Base-by-base conservation (phyloP, 1,140 invertebrate species). In the Zelostemma sp. region DNA sequence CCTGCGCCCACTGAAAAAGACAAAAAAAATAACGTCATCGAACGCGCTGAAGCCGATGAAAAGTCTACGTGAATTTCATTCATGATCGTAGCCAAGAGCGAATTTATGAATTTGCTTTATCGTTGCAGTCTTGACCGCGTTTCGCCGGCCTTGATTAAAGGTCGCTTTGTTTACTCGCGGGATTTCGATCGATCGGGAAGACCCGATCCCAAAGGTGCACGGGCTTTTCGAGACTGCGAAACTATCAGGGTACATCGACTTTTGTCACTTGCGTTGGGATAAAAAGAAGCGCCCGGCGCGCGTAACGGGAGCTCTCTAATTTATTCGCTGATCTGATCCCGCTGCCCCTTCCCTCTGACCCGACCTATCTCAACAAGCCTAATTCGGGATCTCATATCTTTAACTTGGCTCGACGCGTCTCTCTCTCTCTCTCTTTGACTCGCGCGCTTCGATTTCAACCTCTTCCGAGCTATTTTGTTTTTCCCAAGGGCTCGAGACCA, bases 101-200 rank as follows among this genome's bases (percentile, higher is more conserved):
- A 8, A 11, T 51, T 61, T 49, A 49, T 59, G 31, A 66, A 63
- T 50, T 41, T 2, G 12, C 41, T 61, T 66, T 62, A 66, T 71
- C 38, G 53, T 43, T 55, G 48, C 38, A 71, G 68, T 71, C 68
- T 71, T 71, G 68, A 71, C 68, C 68, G 68, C 68, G 45, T 71
- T 71, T 66, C 56, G 50, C 25, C 58, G 41, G 49, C 68, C 68
- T 71, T 71, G 68, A 17, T 46, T 47, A 62, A 45, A 66, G 68
- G 68, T 62, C 68, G n/a, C 31, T 62, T 41, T 47, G 40, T 64
- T 60, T 64, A 58, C 40, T 4, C 21, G 11, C 35, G 2, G n/a
- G 43, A 55, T n/a, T 31, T 31, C 48, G 33, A 6, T 28, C 18
- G 40, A 17, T 50, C 31, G 9, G 2, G 2, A n/a, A 38, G 12